Conservation (phyloP, 2,888 invertebrate genomes). For the Ormyrus nitidulus region DNA sequence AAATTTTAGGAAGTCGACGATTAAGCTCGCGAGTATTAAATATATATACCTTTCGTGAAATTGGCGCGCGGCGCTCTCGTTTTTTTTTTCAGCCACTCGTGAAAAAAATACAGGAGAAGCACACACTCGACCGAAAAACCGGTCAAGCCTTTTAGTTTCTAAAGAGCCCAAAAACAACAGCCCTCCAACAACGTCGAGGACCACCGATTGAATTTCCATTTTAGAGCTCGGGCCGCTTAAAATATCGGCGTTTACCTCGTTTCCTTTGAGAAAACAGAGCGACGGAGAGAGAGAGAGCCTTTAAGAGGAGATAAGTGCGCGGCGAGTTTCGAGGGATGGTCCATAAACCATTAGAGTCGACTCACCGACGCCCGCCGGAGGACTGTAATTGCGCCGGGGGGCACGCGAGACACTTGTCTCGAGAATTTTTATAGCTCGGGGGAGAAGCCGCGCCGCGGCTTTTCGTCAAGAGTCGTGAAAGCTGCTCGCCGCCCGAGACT, state of each 20-base stretch:
- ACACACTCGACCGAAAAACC: too few species aligned
- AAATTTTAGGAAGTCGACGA: too few species aligned
- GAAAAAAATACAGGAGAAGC: too few species aligned
- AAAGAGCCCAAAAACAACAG: slow-evolving; percentile 1
- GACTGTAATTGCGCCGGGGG: neutral
- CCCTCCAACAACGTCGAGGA: neutral
- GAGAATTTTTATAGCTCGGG: slow-evolving; percentile 12
- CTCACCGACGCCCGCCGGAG: too few species aligned
- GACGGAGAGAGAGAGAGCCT: neutral
- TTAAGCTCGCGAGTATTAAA: too few species aligned
- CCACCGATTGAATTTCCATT: slow-evolving; percentile 10
- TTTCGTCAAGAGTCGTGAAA: too few species aligned
- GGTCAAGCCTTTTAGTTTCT: too few species aligned
- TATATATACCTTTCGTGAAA: too few species aligned
- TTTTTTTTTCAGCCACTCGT: too few species aligned
- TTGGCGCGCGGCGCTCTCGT: too few species aligned
- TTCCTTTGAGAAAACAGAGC: neutral
- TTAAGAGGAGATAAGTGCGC: slow-evolving; percentile 23
- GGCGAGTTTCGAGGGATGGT: slow-evolving; percentile 25
- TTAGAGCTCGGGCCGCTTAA: slow-evolving; percentile 18
- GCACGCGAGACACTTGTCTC: neutral
- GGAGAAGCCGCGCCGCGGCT: too few species aligned
- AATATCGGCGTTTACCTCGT: slow-evolving; percentile 30
- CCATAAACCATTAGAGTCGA: slow-evolving; percentile 20
- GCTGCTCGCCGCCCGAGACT: too few species aligned